phyloP scores from a whole-genome alignment of 2,797 vertebrate species.

The Lerista edwardsae region DNA sequence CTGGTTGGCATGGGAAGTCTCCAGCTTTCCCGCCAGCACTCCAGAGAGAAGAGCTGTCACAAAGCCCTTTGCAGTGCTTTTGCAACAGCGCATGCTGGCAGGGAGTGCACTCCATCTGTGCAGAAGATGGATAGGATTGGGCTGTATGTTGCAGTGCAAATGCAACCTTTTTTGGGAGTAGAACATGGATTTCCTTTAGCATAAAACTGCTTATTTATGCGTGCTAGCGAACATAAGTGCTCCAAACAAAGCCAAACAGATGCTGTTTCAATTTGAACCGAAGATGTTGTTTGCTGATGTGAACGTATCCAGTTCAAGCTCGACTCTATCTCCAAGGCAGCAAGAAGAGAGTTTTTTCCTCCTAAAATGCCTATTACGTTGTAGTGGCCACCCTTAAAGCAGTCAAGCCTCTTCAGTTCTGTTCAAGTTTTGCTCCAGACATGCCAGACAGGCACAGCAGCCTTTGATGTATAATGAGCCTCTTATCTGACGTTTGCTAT shows the following conservation, averaged over 20 bases:
- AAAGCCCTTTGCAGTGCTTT: no score
- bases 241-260: background rate
- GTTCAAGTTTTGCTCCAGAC: constrained; percentile 57
- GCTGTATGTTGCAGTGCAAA: background rate
- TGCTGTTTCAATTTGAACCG: background rate
- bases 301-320: constrained; percentile 17
- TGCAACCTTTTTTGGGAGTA: background rate
- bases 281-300: background rate
- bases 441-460: constrained; percentile 48
- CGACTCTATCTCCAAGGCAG: constrained; percentile 4
- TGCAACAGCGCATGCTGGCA: no score
- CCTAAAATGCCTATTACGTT: constrained; percentile 2
- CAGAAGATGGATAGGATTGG: no score
- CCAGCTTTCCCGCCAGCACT: no score
- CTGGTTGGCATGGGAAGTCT: no score
- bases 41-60: no score
- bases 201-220: background rate
- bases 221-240: background rate
- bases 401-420: constrained; percentile 40
- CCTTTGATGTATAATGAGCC: constrained; percentile 47
- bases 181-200: background rate
- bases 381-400: constrained; percentile 45
- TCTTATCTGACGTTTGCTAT: constrained; percentile 47
- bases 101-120: no score
- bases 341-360: background rate